These are phyloP conservation scores for Ethmia dodecea DNA, from an alignment of 2,888 invertebrate species.

Conservation along the genomic window DNA sequence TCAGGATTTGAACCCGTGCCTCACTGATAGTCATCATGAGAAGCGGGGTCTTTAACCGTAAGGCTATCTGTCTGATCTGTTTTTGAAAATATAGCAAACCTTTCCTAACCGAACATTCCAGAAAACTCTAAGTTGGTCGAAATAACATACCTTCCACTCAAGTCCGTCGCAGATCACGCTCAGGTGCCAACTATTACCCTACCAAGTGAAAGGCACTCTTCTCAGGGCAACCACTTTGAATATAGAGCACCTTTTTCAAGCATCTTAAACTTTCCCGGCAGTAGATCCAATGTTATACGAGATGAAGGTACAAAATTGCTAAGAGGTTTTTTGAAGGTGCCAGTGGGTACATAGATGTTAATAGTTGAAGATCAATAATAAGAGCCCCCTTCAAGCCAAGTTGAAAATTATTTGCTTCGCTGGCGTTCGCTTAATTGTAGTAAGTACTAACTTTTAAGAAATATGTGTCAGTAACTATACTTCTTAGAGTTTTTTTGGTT, in stretches of 20 bases:
- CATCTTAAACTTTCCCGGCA: slow-evolving; percentile 23
- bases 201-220: slow-evolving; percentile 31
- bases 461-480: no score
- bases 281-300: slow-evolving; percentile 10
- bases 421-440: no score
- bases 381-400: no score
- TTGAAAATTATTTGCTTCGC: no score
- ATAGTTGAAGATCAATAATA: no score
- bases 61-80: no score
- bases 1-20: no score
- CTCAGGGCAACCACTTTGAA: slow-evolving; percentile 30
- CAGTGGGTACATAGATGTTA: not conserved
- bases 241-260: slow-evolving; percentile 36
- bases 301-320: slow-evolving; percentile 8
- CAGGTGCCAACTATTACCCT: slow-evolving; percentile 17
- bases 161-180: slow-evolving; percentile 5
- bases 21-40: no score
- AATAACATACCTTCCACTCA: not conserved
- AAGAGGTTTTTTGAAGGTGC: not conserved
- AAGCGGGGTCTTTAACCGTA: no score
- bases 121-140: not conserved
- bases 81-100: not conserved
- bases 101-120: not conserved
- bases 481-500: no score
- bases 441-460: no score